phyloP scores from a whole-genome alignment of 35 echinoderm and acorn worm genomes.

The Apostichopus japonicus region DNA sequence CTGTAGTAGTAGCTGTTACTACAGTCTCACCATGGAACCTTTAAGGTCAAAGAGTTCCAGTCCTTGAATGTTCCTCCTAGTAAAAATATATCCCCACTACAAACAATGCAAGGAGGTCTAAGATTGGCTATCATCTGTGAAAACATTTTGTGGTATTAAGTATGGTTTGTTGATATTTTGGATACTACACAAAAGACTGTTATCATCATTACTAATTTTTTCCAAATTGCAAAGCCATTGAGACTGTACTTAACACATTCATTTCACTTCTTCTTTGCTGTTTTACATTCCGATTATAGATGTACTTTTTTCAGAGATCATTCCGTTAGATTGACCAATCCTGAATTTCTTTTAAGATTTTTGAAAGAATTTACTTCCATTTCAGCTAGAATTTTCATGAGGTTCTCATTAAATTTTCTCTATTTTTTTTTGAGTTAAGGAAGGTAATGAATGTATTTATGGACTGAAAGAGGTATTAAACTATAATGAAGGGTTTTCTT shows the following conservation, averaged over 20 bases:
- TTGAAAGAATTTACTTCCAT: not conserved
- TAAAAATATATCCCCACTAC: too few relatives aligned
- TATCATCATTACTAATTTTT: not conserved
- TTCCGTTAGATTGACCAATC: constrained; percentile 37
- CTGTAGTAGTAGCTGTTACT: too few relatives aligned
- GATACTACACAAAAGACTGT: too few relatives aligned
- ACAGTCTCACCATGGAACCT: too few relatives aligned
- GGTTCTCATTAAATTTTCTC: not conserved
- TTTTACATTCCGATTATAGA: constrained; percentile 5
- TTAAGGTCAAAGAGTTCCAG: too few relatives aligned
- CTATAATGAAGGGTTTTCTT: too few relatives aligned
- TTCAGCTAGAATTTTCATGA: not conserved
- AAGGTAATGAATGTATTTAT: not conserved
- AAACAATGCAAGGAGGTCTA: too few relatives aligned
- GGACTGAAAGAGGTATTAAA: not conserved
- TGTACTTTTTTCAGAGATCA: constrained; percentile 28
- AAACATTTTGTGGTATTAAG: too few relatives aligned
- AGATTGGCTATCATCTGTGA: too few relatives aligned
- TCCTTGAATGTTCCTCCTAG: too few relatives aligned
- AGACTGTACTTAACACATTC: not conserved
- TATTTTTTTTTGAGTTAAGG: too few relatives aligned
- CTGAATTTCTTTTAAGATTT: not conserved
- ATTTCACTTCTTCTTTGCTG: not conserved
- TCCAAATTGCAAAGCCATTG: not conserved
- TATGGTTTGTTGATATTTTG: too few relatives aligned